Evolutionary conservation across 2,797 vertebrate species (phyloP), one percentile per base, ranked within the genome.

Genomic region (Thamnophis elegans): DNA sequence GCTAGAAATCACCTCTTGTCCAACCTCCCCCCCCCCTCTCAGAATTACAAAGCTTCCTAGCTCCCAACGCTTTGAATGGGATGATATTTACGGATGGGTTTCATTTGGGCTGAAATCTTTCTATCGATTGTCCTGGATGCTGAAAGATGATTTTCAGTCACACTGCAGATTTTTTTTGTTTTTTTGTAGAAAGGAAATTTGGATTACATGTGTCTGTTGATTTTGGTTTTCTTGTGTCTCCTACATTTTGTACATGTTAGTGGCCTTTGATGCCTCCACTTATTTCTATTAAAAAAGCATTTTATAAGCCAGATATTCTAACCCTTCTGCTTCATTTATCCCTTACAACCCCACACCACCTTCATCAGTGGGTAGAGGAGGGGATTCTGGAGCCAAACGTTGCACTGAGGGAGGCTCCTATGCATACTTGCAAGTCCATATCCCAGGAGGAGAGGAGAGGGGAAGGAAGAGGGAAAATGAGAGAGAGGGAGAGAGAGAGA

Each of bases 241-340:
- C 85, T n/a, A 54, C 55, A 47, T 93, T 93, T 92, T 92, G 51
- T 92, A 92, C 54, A 58, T 54, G 51, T 90, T 85, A 82, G 36
- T 89, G 68, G 68, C 51, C 32, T 51, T 82, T 91, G 73, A 25
- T 11, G 36, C 92, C 85, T 11, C 55, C 53, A 68, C 55, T 91
- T 65, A 68, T 93, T 93, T 91, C 92, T 93, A 93, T 93, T 82
- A 82, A 82, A 78, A 78, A 73, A 36, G 65, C 32, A 65, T 93
- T 93, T 85, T 73, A 93, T 87, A 91, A 91, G 25, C 86, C 54
- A 87, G 13, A 59, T 18, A 10, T 28, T 85, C 13, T 60, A 5
- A 51, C 55, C 62, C 42, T 60, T 59, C 22, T 89, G 32, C 91
- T 26, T 91, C n/a, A 1, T 47, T 85, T 55, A n/a, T 91, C 73